Percentiles rank a stretch among this genome's conserved stretches.
Conservation (phyloP, 2,113 vertebrate genomes). For the Calyptommatus sinebrachiatus region DNA sequence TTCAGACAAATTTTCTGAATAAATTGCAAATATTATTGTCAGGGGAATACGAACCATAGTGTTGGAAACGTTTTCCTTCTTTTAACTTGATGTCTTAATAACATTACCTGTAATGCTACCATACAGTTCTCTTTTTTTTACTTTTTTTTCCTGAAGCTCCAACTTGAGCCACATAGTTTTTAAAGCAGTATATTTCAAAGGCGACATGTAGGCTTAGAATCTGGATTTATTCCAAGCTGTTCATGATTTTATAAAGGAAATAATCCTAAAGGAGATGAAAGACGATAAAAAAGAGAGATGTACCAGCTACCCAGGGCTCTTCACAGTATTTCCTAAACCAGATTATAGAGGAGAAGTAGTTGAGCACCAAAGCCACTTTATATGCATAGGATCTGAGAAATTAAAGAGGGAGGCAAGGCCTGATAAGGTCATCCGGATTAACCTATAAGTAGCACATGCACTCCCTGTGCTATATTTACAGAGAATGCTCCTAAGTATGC, state of each 20-base stretch:
- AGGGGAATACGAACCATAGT: slow-evolving; percentile 27
- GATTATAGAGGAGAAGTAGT: slow-evolving; percentile 19
- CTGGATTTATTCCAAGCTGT: slow-evolving; percentile 41
- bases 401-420: slow-evolving; percentile 22
- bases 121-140: not conserved
- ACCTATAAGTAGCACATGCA: not conserved
- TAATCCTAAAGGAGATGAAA: slow-evolving; percentile 32
- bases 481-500: not conserved
- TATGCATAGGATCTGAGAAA: slow-evolving; percentile 35
- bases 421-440: slow-evolving; percentile 2
- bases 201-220: slow-evolving; percentile 32
- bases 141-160: slow-evolving; percentile 43
- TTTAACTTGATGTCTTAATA: not conserved
- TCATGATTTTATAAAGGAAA: slow-evolving; percentile 45
- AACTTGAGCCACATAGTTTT: slow-evolving; percentile 43
- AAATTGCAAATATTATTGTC: slow-evolving; percentile 36
- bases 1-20: slow-evolving; percentile 35
- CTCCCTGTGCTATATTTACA: not conserved
- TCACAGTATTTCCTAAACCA: slow-evolving; percentile 18
- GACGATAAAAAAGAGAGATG: slow-evolving; percentile 3
- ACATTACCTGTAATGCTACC: not conserved
- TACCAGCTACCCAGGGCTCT: slow-evolving; percentile 32
- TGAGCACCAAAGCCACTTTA: slow-evolving; percentile 24
- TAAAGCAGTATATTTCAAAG: slow-evolving; percentile 50
- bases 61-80: not conserved